Evolutionary conservation across 2,113 vertebrate species (phyloP), one percentile per base, ranked within the genome.

Genomic region (Equus quagga): DNA sequence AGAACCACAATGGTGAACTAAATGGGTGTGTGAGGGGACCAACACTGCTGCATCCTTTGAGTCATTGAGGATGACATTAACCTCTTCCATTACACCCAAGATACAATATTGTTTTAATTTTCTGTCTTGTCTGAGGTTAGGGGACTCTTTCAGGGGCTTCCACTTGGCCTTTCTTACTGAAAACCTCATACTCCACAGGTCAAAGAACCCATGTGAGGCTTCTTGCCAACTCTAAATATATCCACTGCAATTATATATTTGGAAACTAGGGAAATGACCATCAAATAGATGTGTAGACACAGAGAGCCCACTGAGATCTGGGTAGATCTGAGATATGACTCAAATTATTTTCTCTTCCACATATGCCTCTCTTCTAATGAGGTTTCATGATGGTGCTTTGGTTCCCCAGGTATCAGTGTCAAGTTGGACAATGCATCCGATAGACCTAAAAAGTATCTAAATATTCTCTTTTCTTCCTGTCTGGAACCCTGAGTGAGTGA

Each of bases 1-100:
- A 62, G 60, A 62, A 24, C 60, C 8, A 9, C 60, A 62, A 23
- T 8, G 60, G 60, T 24, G 60, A 24, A 15, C 15, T 14, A 36
- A 24, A 0, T 14, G 11, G 0, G 26, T 0, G 36, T 41, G 23
- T 36, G 21, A 19, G 13, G 18, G 56, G 56, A 19, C 49, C 49
- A 56, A 6, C 33, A 14, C 1, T 0, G 6, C 23, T 79, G 5
- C 9, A 14, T 36, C 33, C 19, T 36, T 0, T 56, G n/a, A 80
- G 33, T 24, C 33, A 56, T 24, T 56, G 19, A 56, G 51, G 51
- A 15, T 56, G 51, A 56, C 3, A 1, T 56, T 56, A 36, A 80
- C 19, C 0, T 80, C 76, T 15, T 56, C 56, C 19, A 58, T 80
- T 15, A 5, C 23, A 11, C 75, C 12, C 51, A 36, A n/a, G 51